phyloP scores from a whole-genome alignment of 1,140 invertebrate species.

The Periplaneta americana region DNA sequence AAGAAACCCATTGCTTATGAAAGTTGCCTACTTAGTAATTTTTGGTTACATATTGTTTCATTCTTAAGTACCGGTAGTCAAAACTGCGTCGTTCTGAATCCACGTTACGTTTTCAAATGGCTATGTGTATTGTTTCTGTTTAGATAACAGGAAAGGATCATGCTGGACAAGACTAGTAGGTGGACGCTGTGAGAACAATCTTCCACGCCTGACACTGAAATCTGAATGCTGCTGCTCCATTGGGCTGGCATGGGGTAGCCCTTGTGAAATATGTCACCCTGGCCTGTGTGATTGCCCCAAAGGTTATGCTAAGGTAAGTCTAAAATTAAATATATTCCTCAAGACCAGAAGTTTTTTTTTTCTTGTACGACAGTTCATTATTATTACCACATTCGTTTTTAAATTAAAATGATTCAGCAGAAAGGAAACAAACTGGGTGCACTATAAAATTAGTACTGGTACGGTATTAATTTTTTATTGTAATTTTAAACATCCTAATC shows the following conservation, averaged over 20 bases:
- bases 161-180: conserved; percentile 81
- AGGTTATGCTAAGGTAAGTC: conserved; percentile 60
- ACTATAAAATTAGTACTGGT: too few species aligned
- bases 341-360: too few species aligned
- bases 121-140: conserved; percentile 10
- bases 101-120: not conserved
- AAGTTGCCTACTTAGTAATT: too few species aligned
- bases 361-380: too few species aligned
- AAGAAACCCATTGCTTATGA: too few species aligned
- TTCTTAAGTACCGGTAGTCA: not conserved
- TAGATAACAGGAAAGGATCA: conserved; percentile 77
- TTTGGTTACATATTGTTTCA: not conserved
- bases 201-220: conserved; percentile 61
- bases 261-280: conserved; percentile 69
- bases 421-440: too few species aligned
- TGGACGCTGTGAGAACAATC: conserved; percentile 77
- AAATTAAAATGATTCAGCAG: too few species aligned
- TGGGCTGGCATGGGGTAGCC: conserved; percentile 85
- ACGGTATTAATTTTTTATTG: too few species aligned
- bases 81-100: not conserved
- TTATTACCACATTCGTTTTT: too few species aligned
- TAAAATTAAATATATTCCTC: too few species aligned
- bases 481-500: too few species aligned
- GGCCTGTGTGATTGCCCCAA: conserved; percentile 59
- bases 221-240: conserved; percentile 88